Evolutionary conservation across 2,113 vertebrate species (phyloP), one percentile per base, ranked within the genome.

Genomic region (Ctenodactylus gundi): DNA sequence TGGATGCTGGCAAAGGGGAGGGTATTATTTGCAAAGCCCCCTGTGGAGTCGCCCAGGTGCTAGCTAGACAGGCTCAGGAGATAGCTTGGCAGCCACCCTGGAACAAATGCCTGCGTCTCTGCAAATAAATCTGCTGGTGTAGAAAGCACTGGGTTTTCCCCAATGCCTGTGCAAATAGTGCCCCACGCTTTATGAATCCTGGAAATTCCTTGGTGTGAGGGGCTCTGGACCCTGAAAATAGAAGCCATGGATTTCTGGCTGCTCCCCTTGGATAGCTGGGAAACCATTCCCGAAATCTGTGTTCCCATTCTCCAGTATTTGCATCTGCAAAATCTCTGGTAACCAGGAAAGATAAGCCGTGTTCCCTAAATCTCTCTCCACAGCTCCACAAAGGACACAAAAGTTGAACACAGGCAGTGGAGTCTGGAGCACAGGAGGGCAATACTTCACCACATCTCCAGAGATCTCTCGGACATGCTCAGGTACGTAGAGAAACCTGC

Each of bases 21-120:
- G 89, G 82, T 46, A 53, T 65, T 97, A 93, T 97, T 97, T 97
- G 92, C 87, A 89, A 94, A 95, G 96, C 90, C 95, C 97, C 96
- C 96, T 83, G 92, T 81, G 2, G 87, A 93, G 97, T 87, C 20
- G 81, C 90, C 94, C 94, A 97, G 96, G 96, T 96, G 94, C 94
- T 94, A 84, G 93, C 90, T 85, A 95, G 91, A 91, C 93, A 85
- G 62, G 92, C 90, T 93, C 91, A 83, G 87, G 94, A 87, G 91
- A 96, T 65, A 93, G 77, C 60, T 95, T 97, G 97, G 96, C 97
- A 97, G 81, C 62, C 77, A 62, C 95, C 67, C 90, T 96, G 96
- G 95, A 97, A 97, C 97, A 97, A 94, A 96, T 96, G 91, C 93
- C 90, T 97, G 88, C 62, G 90, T 97, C 93, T 97, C 91, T 96